Evolutionary conservation across 92 coral and sea anemone species (phyloP), one percentile per base, ranked within the genome.

Genomic region (Montipora capitata): DNA sequence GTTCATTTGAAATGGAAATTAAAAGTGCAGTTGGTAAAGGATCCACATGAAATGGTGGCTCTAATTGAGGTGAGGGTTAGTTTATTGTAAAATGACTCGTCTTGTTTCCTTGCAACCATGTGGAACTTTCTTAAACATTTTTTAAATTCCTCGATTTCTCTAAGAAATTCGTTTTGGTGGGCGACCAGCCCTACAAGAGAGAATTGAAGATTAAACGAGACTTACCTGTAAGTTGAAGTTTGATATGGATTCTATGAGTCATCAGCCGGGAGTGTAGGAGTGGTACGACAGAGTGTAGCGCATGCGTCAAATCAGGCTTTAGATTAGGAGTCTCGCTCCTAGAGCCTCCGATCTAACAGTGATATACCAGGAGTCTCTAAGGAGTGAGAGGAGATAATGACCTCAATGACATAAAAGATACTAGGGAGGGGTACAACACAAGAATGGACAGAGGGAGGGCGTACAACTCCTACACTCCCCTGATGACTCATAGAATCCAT

Each of bases 401-500:
- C 17, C 63, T 57, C 51, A 45, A 11, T 10, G 63, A 57, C 63
- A 57, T 10, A 57, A 15, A 57, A 11, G 16, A 57, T 57, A 11
- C 14, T 10, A 57, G 16, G 16, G 15, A 57, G 63, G 63, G 63
- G 15, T 4, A 10, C 15, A 15, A 57, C 16, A 57, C 14, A 57
- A 15, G 14, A 57, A 62, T 16, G 17, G n/a, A 62, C n/a, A 62
- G 5, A n/a, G 27, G 35, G 20, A 62, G 67, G 67, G 63, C 16
- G 63, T 57, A 57, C 63, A 57, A 57, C 63, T 57, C 63, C 63
- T 57, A 57, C 63, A 57, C 63, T 57, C 15, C 63, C 63, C 63
- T 57, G 63, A 57, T 57, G 63, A 57, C 63, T 14, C 63, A 0
- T 57, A 57, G 63, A 57, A 57, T 57, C 63, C 63, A 57, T 10